Percentiles rank a stretch among this genome's conserved stretches.
Evolutionary conservation across 2,113 vertebrate genomes (phyloP).

Genomic region (Astur gentilis): DNA sequence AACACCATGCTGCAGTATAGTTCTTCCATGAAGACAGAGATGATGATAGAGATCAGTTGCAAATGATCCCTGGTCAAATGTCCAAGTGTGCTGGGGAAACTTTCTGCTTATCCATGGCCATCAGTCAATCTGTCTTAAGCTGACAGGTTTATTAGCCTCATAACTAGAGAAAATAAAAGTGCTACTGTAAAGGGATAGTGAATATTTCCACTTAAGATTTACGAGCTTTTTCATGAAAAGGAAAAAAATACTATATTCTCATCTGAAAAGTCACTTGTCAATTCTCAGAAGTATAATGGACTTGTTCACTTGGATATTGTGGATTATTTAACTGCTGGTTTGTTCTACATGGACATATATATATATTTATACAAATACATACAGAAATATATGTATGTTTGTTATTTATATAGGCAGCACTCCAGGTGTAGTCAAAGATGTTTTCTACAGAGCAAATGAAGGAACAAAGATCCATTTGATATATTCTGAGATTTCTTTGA

Average conservation of each 20-base stretch:
- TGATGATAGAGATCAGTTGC: background rate
- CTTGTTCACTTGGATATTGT: background rate
- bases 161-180: background rate
- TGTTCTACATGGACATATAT: background rate
- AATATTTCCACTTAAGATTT: background rate
- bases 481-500: background rate
- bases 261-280: background rate
- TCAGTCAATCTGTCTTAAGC: background rate
- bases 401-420: background rate
- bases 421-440: background rate
- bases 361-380: background rate
- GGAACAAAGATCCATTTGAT: background rate
- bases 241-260: background rate
- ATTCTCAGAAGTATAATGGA: background rate
- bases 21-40: background rate
- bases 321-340: background rate
- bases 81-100: background rate
- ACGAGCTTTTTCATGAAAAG: background rate
- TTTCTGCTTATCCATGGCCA: background rate
- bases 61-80: background rate
- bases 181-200: background rate
- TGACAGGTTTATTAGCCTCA: background rate
- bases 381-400: background rate
- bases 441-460: background rate
- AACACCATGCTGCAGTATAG: background rate